Evolutionary conservation across 2,888 invertebrate genomes (phyloP).

Genomic region (Tipula confusa): DNA sequence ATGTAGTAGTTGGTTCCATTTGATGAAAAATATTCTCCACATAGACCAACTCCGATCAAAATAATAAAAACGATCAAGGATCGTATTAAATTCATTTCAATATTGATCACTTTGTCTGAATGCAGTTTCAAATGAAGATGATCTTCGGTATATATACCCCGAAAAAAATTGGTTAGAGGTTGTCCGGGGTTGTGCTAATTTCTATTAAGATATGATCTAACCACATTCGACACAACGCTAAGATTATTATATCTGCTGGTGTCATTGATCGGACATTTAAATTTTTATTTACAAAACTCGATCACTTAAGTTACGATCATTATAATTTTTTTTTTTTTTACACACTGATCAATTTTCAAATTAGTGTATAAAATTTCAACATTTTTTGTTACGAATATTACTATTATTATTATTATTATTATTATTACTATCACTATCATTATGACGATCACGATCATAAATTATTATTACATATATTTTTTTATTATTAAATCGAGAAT

Average conservation of each 20-base stretch:
- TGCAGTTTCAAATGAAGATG: not conserved
- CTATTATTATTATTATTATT: not conserved
- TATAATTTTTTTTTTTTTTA: not conserved
- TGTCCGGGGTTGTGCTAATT: not conserved
- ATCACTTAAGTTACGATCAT: not conserved
- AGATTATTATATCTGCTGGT: too few relatives aligned
- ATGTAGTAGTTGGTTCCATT: not conserved
- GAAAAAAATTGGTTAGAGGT: not conserved
- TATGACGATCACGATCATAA: constrained; percentile 12
- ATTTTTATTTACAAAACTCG: not conserved
- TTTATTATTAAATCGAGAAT: not conserved
- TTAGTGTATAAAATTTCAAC: not conserved
- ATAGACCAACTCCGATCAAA: not conserved
- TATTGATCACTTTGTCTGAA: too few relatives aligned
- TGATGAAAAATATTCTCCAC: not conserved
- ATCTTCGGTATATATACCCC: not conserved
- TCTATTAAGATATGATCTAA: not conserved
- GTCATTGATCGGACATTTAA: not conserved
- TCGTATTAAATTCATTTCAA: not conserved
- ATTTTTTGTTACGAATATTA: not conserved
- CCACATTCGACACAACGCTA: not conserved
- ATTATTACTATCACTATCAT: not conserved
- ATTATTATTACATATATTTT: not conserved
- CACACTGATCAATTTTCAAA: constrained; percentile 1
- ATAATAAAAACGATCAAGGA: not conserved